Percentiles rank a stretch among this genome's conserved stretches.
These are phyloP conservation scores for Alosa alosa DNA, from an alignment of 2,113 vertebrate species.

Conservation along the genomic window DNA sequence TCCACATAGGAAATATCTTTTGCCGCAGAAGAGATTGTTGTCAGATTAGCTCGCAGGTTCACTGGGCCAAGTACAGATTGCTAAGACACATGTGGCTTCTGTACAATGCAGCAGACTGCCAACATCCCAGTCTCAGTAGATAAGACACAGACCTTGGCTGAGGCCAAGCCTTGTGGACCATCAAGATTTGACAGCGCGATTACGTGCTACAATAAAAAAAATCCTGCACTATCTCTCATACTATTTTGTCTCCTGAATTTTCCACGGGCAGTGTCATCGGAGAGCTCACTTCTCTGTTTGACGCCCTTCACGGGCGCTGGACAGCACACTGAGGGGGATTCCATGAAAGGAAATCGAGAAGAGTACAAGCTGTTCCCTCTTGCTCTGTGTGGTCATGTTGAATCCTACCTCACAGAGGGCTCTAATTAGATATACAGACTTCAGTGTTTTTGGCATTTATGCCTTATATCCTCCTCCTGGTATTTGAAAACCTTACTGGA, in stretches of 20 bases:
- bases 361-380: constrained; percentile 11
- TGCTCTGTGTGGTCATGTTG: not conserved
- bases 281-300: constrained; percentile 2
- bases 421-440: constrained; percentile 15
- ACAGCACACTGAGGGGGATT: not conserved
- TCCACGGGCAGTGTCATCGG: constrained; percentile 4
- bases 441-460: not conserved
- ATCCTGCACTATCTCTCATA: constrained; percentile 1
- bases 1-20: constrained; percentile 8
- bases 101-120: not conserved
- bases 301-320: not conserved
- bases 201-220: not conserved
- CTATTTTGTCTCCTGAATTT: constrained; percentile 16
- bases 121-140: not conserved
- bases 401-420: not conserved
- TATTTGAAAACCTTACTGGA: constrained; percentile 10
- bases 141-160: constrained; percentile 1
- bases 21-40: constrained; percentile 2
- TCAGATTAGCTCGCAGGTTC: constrained; percentile 13
- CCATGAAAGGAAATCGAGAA: constrained; percentile 10
- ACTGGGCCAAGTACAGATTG: constrained; percentile 13
- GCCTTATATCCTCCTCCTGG: constrained; percentile 5
- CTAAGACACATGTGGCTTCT: constrained; percentile 16
- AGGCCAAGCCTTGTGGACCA: not conserved
- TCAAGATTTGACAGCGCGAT: constrained; percentile 8